Percentiles rank a stretch among this genome's conserved stretches.
Conservation (phyloP, 2,113 vertebrate genomes). For the Larimichthys crocea region DNA sequence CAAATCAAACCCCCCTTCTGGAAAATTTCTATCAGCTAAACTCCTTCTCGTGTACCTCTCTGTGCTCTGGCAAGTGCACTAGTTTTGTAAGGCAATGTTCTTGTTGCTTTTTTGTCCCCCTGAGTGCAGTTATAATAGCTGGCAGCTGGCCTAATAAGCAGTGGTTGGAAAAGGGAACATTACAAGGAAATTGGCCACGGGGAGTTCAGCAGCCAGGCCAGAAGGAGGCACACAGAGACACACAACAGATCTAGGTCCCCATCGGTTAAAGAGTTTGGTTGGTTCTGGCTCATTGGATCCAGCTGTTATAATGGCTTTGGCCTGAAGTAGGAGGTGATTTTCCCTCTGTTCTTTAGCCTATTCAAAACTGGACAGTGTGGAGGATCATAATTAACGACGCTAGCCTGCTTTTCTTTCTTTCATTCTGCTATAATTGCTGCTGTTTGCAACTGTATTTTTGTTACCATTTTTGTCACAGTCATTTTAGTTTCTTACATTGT, state of each 20-base stretch:
- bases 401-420: not conserved
- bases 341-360: constrained; percentile 1
- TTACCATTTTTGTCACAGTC: not conserved
- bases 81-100: not conserved
- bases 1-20: constrained; percentile 1
- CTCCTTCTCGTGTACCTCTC: not conserved
- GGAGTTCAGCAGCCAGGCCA: constrained; percentile 18
- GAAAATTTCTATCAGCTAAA: not conserved
- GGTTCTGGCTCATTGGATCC: constrained; percentile 42
- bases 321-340: constrained; percentile 24
- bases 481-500: not conserved
- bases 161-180: constrained; percentile 32
- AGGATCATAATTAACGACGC: constrained; percentile 22
- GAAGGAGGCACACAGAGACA: not conserved
- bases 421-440: constrained; percentile 30
- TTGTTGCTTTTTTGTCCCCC: not conserved
- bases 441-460: constrained; percentile 9
- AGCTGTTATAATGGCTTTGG: constrained; percentile 41
- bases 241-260: not conserved
- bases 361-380: constrained; percentile 17
- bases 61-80: not conserved
- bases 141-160: constrained; percentile 20
- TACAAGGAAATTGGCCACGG: constrained; percentile 29
- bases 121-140: constrained; percentile 8
- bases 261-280: constrained; percentile 16